A percentile compares a stretch with the other conserved stretches of the same genome.
These are phyloP conservation scores for Centroberyx gerrardi DNA, from an alignment of 2,797 vertebrate genomes.

Conservation along the genomic window DNA sequence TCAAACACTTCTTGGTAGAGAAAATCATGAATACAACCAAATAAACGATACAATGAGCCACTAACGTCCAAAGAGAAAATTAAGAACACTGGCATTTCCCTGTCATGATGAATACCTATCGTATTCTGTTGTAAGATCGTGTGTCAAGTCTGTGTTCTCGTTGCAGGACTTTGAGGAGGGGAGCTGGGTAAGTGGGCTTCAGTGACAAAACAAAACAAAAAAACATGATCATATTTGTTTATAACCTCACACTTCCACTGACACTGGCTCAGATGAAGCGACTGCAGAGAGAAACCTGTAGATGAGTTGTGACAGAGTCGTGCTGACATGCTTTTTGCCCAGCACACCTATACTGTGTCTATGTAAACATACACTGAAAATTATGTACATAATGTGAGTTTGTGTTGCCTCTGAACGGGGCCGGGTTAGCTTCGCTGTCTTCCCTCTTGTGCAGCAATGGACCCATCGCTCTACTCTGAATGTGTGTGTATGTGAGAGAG, in stretches of 20 bases:
- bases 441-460: constrained; percentile 56
- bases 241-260: constrained; percentile 40
- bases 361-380: constrained; percentile 78
- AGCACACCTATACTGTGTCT: constrained; percentile 60
- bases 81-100: constrained; percentile 37
- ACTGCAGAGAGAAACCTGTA: constrained; percentile 43
- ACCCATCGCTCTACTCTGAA: constrained; percentile 31
- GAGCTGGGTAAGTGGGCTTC: constrained; percentile 10
- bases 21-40: constrained; percentile 58
- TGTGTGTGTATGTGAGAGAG: constrained; percentile 36
- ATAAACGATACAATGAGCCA: constrained; percentile 45
- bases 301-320: constrained; percentile 56
- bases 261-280: constrained; percentile 62
- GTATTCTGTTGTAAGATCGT: no score
- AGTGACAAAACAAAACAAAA: constrained; percentile 1
- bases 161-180: constrained; percentile 33
- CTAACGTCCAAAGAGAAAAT: constrained; percentile 37
- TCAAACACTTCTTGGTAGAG: constrained; percentile 31
- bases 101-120: background rate
- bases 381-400: constrained; percentile 71
- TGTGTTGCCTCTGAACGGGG: constrained; percentile 57
- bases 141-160: constrained; percentile 16
- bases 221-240: background rate
- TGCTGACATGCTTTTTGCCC: constrained; percentile 55
- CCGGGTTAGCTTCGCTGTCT: constrained; percentile 19